Evolutionary conservation across 1,140 invertebrate genomes (phyloP).

Genomic region (Drosophila melanogaster): Release_6_plus_ISO1_MT NC_004354.4:8729001-8729500

Average conservation of each 20-base stretch:
- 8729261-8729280: constrained; percentile 47
- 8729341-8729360: neutral
- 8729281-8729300: constrained; percentile 74
- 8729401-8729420: constrained; percentile 81
- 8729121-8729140: constrained; percentile 27
- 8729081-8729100: neutral
- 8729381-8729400: constrained; percentile 60
- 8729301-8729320: constrained; percentile 60
- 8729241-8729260: constrained; percentile 70
- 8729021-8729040: constrained; percentile 53
- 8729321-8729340: constrained; percentile 3
- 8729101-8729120: constrained; percentile 60
- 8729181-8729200: constrained; percentile 55
- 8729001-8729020: constrained; percentile 37
- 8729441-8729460: constrained; percentile 21
- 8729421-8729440: constrained; percentile 77
- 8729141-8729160: neutral
- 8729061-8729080: constrained; percentile 9
- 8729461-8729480: no score
- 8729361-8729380: neutral
- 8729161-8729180: neutral
- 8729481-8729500: neutral
- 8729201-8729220: constrained; percentile 46
- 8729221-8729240: constrained; percentile 21
- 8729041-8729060: constrained; percentile 49